Conservation (phyloP, 2,113 vertebrate species). For the Ammodramus savannarum region DNA sequence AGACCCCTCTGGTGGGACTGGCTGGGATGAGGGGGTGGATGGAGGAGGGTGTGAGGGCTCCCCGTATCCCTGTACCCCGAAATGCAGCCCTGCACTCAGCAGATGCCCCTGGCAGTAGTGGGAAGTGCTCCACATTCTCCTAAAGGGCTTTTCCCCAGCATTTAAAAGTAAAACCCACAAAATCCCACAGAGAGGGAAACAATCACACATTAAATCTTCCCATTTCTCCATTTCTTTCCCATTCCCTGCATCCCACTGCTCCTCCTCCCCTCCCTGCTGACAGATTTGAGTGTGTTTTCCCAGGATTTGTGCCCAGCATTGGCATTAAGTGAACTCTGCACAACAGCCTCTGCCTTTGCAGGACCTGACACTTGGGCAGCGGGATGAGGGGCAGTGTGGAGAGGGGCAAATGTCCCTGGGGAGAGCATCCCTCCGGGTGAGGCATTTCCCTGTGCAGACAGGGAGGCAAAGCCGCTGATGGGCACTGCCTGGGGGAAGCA, state of each 20-base stretch:
- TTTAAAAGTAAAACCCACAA: not conserved
- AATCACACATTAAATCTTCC: not conserved
- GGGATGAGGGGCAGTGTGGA: not conserved
- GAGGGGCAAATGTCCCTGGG: not conserved
- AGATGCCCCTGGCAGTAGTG: not conserved
- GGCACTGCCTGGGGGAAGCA: not conserved
- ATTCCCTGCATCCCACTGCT: not conserved
- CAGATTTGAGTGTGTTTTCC: not conserved
- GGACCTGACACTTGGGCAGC: rapidly evolving
- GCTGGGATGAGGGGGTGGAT: not conserved
- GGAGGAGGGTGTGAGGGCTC: not conserved
- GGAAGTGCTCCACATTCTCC: not conserved
- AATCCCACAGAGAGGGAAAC: not conserved
- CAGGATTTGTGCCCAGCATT: not conserved
- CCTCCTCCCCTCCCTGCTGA: not conserved
- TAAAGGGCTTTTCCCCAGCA: not conserved
- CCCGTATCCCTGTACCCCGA: not conserved
- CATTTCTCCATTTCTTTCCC: not conserved
- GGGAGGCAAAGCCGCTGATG: not conserved
- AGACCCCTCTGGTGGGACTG: not conserved
- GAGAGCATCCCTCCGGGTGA: not conserved
- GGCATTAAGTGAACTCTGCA: not conserved
- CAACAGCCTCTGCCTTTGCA: not conserved
- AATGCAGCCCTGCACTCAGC: not conserved
- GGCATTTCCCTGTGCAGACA: not conserved